Conservation (phyloP, 2,888 invertebrate genomes). For the Habrosyne pyritoides region DNA sequence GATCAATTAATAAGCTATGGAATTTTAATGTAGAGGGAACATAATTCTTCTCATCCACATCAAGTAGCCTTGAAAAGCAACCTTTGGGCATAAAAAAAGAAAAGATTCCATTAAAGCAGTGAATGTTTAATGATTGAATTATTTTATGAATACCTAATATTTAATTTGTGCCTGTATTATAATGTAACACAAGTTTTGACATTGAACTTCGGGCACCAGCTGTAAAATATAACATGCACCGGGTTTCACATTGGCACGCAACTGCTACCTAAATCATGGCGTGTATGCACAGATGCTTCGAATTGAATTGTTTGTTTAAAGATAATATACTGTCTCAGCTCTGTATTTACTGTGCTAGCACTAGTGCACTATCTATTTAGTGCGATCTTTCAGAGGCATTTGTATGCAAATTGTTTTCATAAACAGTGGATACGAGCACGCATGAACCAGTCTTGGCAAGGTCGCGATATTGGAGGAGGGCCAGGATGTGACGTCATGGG, state of each 20-base stretch:
- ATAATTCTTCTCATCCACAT: too few relatives aligned
- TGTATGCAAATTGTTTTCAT: conserved; percentile 69
- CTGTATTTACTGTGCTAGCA: neutral
- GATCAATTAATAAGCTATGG: too few relatives aligned
- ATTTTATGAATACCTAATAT: too few relatives aligned
- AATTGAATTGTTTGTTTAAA: neutral
- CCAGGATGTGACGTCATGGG: conserved; percentile 54
- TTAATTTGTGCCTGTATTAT: neutral
- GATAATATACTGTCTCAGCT: neutral
- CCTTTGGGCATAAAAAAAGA: too few relatives aligned
- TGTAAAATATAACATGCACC: neutral
- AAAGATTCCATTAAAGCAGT: too few relatives aligned
- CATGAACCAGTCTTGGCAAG: conserved; percentile 62
- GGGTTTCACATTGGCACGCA: neutral
- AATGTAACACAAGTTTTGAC: neutral
- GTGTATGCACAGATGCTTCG: neutral
- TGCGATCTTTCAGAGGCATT: conserved; percentile 52
- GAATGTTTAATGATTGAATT: too few relatives aligned
- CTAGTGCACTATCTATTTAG: conserved; percentile 38
- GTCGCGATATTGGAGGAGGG: conserved; percentile 64
- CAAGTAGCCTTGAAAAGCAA: too few relatives aligned
- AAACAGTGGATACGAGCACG: conserved; percentile 57
- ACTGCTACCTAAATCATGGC: neutral
- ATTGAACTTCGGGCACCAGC: neutral
- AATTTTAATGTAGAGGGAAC: too few relatives aligned